Evolutionary conservation across 2,113 vertebrate genomes (phyloP).

Genomic region (Sus scrofa): T2T-Sscrofa CM000824.6:106546001-106546500

Average conservation of each 20-base stretch:
- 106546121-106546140: no score
- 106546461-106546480: neutral
- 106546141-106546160: no score
- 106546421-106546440: neutral
- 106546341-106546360: neutral
- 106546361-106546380: neutral
- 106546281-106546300: neutral
- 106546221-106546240: no score
- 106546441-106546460: neutral
- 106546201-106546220: no score
- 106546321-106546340: neutral
- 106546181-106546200: no score
- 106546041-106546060: constrained; percentile 16
- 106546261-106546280: neutral
- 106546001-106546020: neutral
- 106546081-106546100: neutral
- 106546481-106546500: constrained; percentile 31
- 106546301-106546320: neutral
- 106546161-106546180: no score
- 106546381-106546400: neutral
- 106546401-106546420: neutral
- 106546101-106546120: neutral
- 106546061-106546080: neutral
- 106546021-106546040: constrained; percentile 14
- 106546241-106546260: neutral